Conservation (phyloP, 2,113 vertebrate genomes). For the Heterocephalus glaber region DNA sequence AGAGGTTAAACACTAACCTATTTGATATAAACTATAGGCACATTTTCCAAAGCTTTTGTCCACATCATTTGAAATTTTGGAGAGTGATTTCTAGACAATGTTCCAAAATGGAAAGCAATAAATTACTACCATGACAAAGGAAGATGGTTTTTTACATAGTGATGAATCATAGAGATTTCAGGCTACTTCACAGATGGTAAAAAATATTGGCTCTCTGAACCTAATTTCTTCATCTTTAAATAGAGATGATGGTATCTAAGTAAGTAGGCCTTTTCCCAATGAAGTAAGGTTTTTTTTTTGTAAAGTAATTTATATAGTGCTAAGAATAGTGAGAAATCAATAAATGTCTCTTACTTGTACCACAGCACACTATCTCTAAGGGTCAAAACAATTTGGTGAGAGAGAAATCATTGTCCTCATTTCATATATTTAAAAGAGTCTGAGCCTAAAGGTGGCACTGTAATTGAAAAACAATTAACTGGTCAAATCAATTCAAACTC, state of each 20-base stretch:
- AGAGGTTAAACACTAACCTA: background rate
- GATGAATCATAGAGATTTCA: background rate
- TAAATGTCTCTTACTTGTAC: background rate
- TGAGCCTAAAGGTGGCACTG: background rate
- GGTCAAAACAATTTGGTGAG: background rate
- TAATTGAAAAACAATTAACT: slow-evolving; percentile 57
- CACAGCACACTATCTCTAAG: background rate
- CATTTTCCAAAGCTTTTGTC: background rate
- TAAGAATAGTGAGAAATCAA: background rate
- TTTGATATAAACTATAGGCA: background rate
- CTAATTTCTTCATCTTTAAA: background rate
- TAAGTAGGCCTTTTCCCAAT: background rate
- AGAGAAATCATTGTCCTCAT: background rate
- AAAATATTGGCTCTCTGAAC: background rate
- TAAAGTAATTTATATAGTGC: background rate
- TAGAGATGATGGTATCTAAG: background rate
- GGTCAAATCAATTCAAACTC: slow-evolving; percentile 11
- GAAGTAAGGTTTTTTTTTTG: background rate
- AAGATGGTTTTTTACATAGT: background rate
- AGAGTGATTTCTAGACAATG: background rate
- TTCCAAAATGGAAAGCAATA: background rate
- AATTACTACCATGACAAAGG: background rate
- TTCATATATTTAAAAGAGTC: background rate
- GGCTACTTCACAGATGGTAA: background rate
- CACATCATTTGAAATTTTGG: background rate